Evolutionary conservation across 2,888 invertebrate species (phyloP), one percentile per base, ranked within the genome.

Genomic region (Drosophila rubida): DNA sequence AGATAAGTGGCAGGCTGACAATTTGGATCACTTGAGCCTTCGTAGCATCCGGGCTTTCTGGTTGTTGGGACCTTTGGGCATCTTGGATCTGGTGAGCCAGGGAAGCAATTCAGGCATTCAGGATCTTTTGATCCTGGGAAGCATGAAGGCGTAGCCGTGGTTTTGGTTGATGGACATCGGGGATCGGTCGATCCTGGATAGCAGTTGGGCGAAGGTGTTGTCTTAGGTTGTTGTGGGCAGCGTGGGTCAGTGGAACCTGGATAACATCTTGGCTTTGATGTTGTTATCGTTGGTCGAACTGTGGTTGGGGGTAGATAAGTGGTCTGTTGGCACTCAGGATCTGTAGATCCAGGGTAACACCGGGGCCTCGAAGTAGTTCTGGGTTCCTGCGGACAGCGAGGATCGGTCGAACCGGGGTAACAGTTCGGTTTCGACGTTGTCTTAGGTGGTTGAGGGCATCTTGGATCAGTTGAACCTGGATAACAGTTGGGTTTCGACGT

Each of bases 41-140:
- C 65, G 42, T 27, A 62, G 39, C 75, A 76, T 0, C 53, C 42
- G 22, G 49, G 54, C 25, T 46, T 55, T 27, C 35, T 42, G 4
- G 60, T 66, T 14, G 61, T 61, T 16, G 61, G 49, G 1, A 82
- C 61, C 68, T 64, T 63, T n/a, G 89, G 88, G 64, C 91, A 91
- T 53, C 58, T 46, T 14, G 58, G 64, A 53, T 64, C 91, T 2
- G 50, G 73, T 0, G 90, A 88, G 8, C 91, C 92, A 11, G 91
- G 90, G 50, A 85, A 91, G 54, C 91, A 92, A 32, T 63, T 63
- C 1, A 63, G 32, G 11, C 63, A 63, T 50, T 49, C 46, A 5
- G 58, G 53, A 62, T 93, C 92, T 0, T 25, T 90, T 30, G 92
- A 92, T 8, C 91, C 81, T 0, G 91, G 89, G 60, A 90, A 90